Base-by-base conservation (phyloP, 37 sponge, comb jelly and placozoan genomes). In the Halichondria panicea region DNA sequence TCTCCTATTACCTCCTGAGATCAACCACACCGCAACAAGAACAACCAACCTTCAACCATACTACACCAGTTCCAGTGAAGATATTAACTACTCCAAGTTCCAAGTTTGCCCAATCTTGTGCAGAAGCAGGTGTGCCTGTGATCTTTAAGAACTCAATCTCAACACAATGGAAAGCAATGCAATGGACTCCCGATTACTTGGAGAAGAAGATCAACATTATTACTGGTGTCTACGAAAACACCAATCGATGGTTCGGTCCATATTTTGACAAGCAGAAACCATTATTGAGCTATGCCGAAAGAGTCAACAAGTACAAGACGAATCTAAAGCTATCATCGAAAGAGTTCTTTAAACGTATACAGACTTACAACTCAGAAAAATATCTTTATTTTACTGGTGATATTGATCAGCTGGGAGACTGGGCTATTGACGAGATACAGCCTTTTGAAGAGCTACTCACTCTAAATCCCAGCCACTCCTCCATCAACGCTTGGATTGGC, bases 231-330 rank as follows among this genome's bases (percentile, higher is more conserved):
- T 95, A 95, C 63, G 75, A 77, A 21, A 95, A 95, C 63, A 63
- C 74, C 60, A 92, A 92, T 58, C 72, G 81, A 7, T 95, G 96
- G 96, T 95, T 95, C 80, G 96, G 96, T 1, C 96, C 96, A 9
- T 92, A 95, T 58, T 95, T 89, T 70, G 96, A 95, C 43, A 37
- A 27, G 1, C 70, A 55, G 0, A 95, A 92, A 63, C 92, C 92
- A 2, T 64, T 95, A n/a, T 15, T 71, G 0, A 21, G 56, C 22
- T 60, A 63, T 42, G 69, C 77, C n/a, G 40, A 36, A 21, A 44
- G 89, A 31, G 18, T 5, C 1, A 91, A 91, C 58, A 37, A 66
- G 4, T 95, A 91, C 70, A 73, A 22, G 7, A 91, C 79, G 0
- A 50, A 84, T 58, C 30, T 81, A 3, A 56, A 24, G 12, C 27